Evolutionary conservation across 2,797 vertebrate genomes (phyloP).

Genomic region (Phalanger gymnotis): DNA sequence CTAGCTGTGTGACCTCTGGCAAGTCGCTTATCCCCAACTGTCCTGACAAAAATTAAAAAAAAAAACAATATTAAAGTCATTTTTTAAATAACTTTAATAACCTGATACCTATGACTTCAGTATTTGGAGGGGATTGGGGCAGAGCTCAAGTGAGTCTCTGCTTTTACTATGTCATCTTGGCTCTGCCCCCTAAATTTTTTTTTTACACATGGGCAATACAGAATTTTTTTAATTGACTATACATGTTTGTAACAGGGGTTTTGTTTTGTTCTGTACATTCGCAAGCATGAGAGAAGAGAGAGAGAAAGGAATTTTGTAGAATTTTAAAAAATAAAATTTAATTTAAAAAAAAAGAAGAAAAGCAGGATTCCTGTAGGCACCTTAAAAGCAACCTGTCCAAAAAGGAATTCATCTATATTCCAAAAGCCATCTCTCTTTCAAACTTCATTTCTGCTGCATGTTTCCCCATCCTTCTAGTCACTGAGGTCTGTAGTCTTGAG

Average conservation of each 20-base stretch:
- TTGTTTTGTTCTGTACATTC: background rate
- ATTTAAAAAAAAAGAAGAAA: too few species aligned
- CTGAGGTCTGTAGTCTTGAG: background rate
- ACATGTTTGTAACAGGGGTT: background rate
- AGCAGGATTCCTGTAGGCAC: background rate
- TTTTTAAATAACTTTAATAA: too few species aligned
- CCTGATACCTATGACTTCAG: too few species aligned
- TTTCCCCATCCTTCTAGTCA: background rate
- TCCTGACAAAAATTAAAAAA: too few species aligned
- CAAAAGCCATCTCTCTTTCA: background rate
- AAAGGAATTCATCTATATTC: background rate
- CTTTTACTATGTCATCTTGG: too few species aligned
- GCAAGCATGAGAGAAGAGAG: background rate
- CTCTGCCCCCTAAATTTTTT: background rate
- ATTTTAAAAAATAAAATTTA: background rate
- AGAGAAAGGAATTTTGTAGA: background rate
- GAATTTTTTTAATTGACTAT: background rate
- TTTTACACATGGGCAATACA: background rate
- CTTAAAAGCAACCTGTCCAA: background rate
- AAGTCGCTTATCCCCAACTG: too few species aligned
- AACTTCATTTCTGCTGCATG: background rate
- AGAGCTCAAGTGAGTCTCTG: too few species aligned
- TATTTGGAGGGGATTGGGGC: too few species aligned
- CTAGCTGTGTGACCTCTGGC: too few species aligned
- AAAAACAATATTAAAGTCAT: too few species aligned